Evolutionary conservation across 2,113 vertebrate species (phyloP), one percentile per base, ranked within the genome.

Genomic region (Dipodomys merriami): DNA sequence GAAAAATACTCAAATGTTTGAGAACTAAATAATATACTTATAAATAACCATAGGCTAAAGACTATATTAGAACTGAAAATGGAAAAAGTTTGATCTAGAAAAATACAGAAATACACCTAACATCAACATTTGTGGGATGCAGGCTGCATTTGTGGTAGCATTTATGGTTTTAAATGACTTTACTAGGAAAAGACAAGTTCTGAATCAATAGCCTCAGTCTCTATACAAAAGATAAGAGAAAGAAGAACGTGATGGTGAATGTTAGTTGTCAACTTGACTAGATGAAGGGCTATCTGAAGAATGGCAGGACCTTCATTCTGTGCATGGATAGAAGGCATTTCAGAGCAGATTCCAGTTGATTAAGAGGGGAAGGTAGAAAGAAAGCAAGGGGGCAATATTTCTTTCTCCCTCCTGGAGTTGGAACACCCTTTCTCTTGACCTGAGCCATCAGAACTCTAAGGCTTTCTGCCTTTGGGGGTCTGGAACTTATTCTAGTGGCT

Each of bases 11-110:
- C 65, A 74, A 73, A 67, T 83, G 53, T 88, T 86, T 90, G n/a
- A 27, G 83, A 95, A 88, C 39, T 49, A 83, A 79, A 67, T 72
- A 73, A 33, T 25, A 46, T 6, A 65, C 16, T 92, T 95, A 30
- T 87, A 79, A 82, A 64, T 90, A 78, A 90, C 12, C 35, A 19
- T 46, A 12, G 49, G 10, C 83, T 35, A 72, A 79, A 71, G 53
- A 94, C 77, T 20, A 92, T 86, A 88, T 60, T 60, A 80, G 57
- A 88, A 84, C 39, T 83, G 29, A 71, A 90, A 49, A 78, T 77
- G 46, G 69, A 86, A 94, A 85, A 7, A 33, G 27, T 84, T 76
- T 92, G 78, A 73, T 69, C 30, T 68, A 13, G 39, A 86, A 80
- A 73, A 65, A 83, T 57, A 57, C 12, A 57, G 53, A 57, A 57